These are phyloP conservation scores for Clarias batrachus DNA, from an alignment of 2,113 vertebrate species.

Conservation along the genomic window DNA sequence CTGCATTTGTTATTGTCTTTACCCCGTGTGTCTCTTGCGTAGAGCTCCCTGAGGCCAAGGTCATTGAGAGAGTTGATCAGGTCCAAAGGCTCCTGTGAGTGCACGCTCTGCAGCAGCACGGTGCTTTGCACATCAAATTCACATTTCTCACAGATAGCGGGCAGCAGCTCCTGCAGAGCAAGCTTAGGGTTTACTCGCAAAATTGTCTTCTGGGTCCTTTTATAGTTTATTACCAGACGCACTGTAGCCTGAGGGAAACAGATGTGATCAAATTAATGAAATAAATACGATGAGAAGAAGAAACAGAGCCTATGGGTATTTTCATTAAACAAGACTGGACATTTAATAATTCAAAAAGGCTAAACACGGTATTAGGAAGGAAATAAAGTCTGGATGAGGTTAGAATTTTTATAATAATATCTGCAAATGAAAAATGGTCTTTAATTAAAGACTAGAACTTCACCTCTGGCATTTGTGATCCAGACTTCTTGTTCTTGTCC, in stretches of 20 bases:
- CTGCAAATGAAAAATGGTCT: not conserved
- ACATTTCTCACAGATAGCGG: slow-evolving; percentile 90
- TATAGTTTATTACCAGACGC: slow-evolving; percentile 94
- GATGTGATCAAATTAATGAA: not conserved
- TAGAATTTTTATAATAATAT: not conserved
- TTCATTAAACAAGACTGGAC: slow-evolving; percentile 23
- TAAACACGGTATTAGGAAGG: not conserved
- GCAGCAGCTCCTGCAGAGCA: slow-evolving; percentile 79
- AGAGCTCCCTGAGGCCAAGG: slow-evolving; percentile 87
- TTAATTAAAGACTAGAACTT: not conserved
- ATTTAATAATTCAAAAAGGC: not conserved
- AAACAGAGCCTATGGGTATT: not conserved
- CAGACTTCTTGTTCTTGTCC: slow-evolving; percentile 82
- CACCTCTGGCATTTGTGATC: slow-evolving; percentile 90
- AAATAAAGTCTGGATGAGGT: not conserved
- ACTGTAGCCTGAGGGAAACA: slow-evolving; percentile 83
- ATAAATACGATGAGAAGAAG: not conserved
- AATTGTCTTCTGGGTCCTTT: slow-evolving; percentile 91
- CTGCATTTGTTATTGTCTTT: slow-evolving; percentile 37
- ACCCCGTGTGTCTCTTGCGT: slow-evolving; percentile 90
- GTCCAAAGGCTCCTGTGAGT: slow-evolving; percentile 84
- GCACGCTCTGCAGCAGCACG: slow-evolving; percentile 80
- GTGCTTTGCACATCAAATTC: slow-evolving; percentile 85
- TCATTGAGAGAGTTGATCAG: slow-evolving; percentile 86
- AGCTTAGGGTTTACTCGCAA: slow-evolving; percentile 86